Base-by-base conservation (phyloP, 1,140 invertebrate genomes). In the Tenebrio molitor region DNA sequence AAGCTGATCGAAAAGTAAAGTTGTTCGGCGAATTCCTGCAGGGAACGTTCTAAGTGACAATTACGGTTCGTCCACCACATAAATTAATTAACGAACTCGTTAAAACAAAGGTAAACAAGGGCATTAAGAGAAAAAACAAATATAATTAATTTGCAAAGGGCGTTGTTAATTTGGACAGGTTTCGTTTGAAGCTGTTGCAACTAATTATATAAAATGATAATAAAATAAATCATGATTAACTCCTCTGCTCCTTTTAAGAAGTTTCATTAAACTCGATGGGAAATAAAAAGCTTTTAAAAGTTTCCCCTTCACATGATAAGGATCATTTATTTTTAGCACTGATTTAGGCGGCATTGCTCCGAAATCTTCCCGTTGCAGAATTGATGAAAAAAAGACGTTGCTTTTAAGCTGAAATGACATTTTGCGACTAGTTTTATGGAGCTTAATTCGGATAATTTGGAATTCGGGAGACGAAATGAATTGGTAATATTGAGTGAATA, bases 281-380 rank as follows among this genome's bases (percentile, higher is more conserved):
- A 58, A 58, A 58, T 58, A 58, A 58, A 58, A 58, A 58, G 50
- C 50, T 58, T 58, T 58, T 58, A 58, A 58, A 58, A 58, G 50
- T 58, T 58, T 58, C 50, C 50, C 50, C 50, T 58, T 58, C 50
- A 58, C 50, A 58, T 58, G 50, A 58, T 58, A 58, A 58, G 50
- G 50, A 58, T 58, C 50, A 58, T 58, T 58, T 58, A 58, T 58
- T 58, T 58, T 58, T 58, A 58, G 50, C 21, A 58, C 50, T 58
- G 50, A 58, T 58, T 58, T 58, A 58, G 50, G 16, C 50, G 46
- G 19, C 46, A 53, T 53, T 53, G 46, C 46, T 19, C 46, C 10
- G 23, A 58, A 58, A 58, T 58, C 50, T 58, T 58, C 19, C 29
- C 50, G n/a, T 50, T 19, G 21, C 10, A 58, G n/a, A 58, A 58